Evolutionary conservation across 2,888 invertebrate genomes (phyloP), one percentile per base, ranked within the genome.

Genomic region (Amiota communis): DNA sequence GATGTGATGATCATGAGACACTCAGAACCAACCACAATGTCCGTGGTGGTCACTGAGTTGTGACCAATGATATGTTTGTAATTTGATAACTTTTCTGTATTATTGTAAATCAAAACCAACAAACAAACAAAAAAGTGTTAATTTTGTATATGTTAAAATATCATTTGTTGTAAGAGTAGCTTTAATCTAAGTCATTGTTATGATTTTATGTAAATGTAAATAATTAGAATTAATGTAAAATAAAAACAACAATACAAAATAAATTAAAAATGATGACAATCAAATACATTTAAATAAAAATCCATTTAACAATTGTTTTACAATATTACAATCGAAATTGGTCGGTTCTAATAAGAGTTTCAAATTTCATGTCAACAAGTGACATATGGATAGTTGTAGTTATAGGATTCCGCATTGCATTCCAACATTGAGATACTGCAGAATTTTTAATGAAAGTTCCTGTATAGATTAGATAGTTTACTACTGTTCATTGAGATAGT

Each of bases 121-220:
- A 63, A 46, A 59, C n/a, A 11, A n/a, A 59, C 59, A 59, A 6
- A 46, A 63, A 17, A 13, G 20, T 46, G 63, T 63, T 59, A 59
- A 36, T 75, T 75, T 74, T 80, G 76, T 80, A 71, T 61, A 46
- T 63, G 63, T 57, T 63, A 74, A 65, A 36, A 75, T 73, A 59
- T 70, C 53, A 63, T 74, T 63, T 36, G 49, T 10, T 51, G 72
- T 82, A 78, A 84, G 79, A 46, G 74, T 78, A 77, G 79, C 63
- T 48, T 23, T 76, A 75, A 53, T 70, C 4, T 10, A 65, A 46
- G 63, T 63, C 63, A 46, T n/a, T 68, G 51, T 49, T 68, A 68
- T 23, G 51, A 51, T 23, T 68, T 51, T 36, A 63, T 63, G 8
- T 46, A 51, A 53, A 9, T 68, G 47, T 23, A 53, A 51, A 68